A percentile compares a stretch with the other conserved stretches of the same genome.
These are phyloP conservation scores for Caenorhabditis sp. DNA, from an alignment of 2,888 invertebrate species.

Conservation along the genomic window DNA sequence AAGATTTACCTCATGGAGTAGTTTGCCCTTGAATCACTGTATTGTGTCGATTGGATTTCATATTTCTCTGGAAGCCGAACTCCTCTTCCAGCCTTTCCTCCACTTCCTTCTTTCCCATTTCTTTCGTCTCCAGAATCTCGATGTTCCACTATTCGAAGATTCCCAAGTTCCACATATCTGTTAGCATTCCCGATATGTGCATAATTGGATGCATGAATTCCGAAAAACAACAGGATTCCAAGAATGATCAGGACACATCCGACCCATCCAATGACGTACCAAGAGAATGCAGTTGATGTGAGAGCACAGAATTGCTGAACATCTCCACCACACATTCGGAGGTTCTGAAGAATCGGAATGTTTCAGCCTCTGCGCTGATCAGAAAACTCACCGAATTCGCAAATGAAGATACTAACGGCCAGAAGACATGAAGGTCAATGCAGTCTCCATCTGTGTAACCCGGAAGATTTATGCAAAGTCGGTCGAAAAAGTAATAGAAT, in stretches of 20 bases:
- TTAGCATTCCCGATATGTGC: conserved; percentile 96
- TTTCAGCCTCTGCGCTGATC: background rate
- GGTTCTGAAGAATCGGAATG: conserved; percentile 63
- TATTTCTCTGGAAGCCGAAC: conserved; percentile 38
- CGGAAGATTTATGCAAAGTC: conserved; percentile 86
- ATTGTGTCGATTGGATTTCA: conserved; percentile 52
- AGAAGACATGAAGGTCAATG: conserved; percentile 79
- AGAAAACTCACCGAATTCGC: conserved; percentile 68
- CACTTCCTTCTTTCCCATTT: conserved; percentile 7
- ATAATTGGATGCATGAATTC: conserved; percentile 96
- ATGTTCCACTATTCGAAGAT: conserved; percentile 60
- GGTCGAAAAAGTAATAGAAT: conserved; percentile 76
- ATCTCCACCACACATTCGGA: conserved; percentile 81
- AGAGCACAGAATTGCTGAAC: conserved; percentile 82
- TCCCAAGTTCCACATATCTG: conserved; percentile 84
- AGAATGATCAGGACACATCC: conserved; percentile 72
- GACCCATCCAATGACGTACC: conserved; percentile 76
- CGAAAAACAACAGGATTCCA: conserved; percentile 90
- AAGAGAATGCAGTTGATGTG: conserved; percentile 78
- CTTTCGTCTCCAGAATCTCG: conserved; percentile 19
- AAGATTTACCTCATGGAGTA: conserved; percentile 44
- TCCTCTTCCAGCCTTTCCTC: background rate
- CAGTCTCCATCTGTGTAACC: conserved; percentile 77
- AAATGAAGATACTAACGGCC: conserved; percentile 75
- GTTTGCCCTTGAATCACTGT: conserved; percentile 49